Conservation (phyloP, 2,888 invertebrate genomes). For the Leptinotarsa rubiginosa region DNA sequence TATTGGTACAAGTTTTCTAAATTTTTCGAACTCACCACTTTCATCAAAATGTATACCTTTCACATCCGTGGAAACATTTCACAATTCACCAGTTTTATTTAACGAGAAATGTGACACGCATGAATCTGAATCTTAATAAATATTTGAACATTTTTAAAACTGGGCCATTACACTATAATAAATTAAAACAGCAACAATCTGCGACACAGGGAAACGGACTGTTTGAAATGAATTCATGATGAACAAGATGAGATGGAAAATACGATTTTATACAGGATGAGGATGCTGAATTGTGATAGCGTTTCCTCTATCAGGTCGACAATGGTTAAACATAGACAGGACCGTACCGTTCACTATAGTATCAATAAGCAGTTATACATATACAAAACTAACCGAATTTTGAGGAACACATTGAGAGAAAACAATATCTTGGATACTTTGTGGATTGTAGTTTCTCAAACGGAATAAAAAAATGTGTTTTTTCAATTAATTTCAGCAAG, state of each 20-base stretch:
- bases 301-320: slow-evolving; percentile 39
- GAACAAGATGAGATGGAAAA: slow-evolving; percentile 33
- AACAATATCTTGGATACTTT: too few relatives aligned
- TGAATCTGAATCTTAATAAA: not conserved
- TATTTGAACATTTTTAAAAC: not conserved
- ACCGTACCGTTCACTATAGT: not conserved
- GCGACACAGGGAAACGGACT: not conserved
- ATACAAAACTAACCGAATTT: too few relatives aligned
- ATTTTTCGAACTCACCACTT: not conserved
- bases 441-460: too few relatives aligned
- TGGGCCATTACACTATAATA: not conserved
- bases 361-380: too few relatives aligned
- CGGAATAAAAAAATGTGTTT: too few relatives aligned
- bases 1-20: not conserved
- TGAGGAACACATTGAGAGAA: not conserved
- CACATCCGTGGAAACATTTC: not conserved
- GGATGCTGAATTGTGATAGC: slow-evolving; percentile 42
- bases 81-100: not conserved
- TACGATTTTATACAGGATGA: slow-evolving; percentile 41
- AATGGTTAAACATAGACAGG: slow-evolving; percentile 11
- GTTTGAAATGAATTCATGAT: not conserved
- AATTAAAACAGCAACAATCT: not conserved
- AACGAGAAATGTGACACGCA: too few relatives aligned
- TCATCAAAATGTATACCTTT: not conserved
- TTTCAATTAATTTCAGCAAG: too few relatives aligned